Percentiles rank a stretch among this genome's conserved stretches.
Evolutionary conservation across 2,797 vertebrate genomes (phyloP).

Genomic region (Hyperoplus immaculatus): DNA sequence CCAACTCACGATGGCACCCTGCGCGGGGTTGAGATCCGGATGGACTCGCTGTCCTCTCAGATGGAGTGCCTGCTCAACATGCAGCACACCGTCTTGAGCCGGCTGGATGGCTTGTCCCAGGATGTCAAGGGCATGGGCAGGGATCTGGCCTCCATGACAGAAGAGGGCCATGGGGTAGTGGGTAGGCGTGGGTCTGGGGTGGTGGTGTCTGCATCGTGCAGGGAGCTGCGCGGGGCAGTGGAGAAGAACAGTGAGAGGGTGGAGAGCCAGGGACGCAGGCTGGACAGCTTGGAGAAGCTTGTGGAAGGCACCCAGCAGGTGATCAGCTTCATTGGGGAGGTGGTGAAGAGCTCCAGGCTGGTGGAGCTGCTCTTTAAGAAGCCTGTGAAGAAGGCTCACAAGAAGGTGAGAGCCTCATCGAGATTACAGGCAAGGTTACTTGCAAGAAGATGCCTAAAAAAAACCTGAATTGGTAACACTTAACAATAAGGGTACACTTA

Average conservation of each 20-base stretch:
- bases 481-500: too few species aligned
- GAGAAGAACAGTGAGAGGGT: slow-evolving; percentile 77
- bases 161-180: slow-evolving; percentile 24
- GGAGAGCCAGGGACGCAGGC: slow-evolving; percentile 83
- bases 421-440: background rate
- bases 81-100: slow-evolving; percentile 86
- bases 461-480: too few species aligned
- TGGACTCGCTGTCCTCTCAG: slow-evolving; percentile 87
- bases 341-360: slow-evolving; percentile 85
- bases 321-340: slow-evolving; percentile 85
- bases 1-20: slow-evolving; percentile 49
- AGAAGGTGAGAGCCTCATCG: slow-evolving; percentile 74
- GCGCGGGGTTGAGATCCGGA: slow-evolving; percentile 79
- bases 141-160: slow-evolving; percentile 76
- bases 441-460: background rate
- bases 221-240: slow-evolving; percentile 82
- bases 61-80: slow-evolving; percentile 86
- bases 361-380: slow-evolving; percentile 78
- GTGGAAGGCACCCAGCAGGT: slow-evolving; percentile 87
- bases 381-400: slow-evolving; percentile 55
- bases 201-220: slow-evolving; percentile 63
- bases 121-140: slow-evolving; percentile 83
- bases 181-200: slow-evolving; percentile 59
- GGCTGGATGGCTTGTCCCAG: slow-evolving; percentile 85
- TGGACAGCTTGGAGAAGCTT: slow-evolving; percentile 88